These are phyloP conservation scores for Tachina fera DNA, from an alignment of 2,888 invertebrate genomes.

Conservation along the genomic window DNA sequence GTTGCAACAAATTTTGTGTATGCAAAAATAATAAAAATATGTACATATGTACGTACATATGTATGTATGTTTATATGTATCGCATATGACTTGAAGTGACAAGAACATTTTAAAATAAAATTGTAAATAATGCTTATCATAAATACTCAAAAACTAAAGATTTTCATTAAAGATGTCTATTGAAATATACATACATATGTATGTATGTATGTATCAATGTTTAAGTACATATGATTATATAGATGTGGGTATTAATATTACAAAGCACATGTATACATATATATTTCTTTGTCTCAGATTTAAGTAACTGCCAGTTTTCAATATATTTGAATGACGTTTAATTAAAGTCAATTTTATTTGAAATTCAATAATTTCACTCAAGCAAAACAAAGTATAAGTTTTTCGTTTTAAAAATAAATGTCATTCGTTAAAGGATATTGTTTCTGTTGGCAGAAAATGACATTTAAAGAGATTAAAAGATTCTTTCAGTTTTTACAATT, in stretches of 20 bases:
- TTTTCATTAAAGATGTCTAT: not conserved
- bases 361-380: constrained; percentile 33
- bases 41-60: no score
- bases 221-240: no score
- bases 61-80: not conserved
- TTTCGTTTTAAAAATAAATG: not conserved
- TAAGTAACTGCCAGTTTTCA: constrained; percentile 45
- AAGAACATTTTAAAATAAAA: constrained; percentile 13
- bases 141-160: constrained; percentile 24
- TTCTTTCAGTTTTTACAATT: not conserved
- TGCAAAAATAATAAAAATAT: constrained; percentile 34
- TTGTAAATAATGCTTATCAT: constrained; percentile 40
- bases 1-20: constrained; percentile 55
- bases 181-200: not conserved
- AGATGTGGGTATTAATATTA: no score
- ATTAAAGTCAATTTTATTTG: constrained; percentile 55
- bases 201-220: not conserved
- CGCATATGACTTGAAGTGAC: constrained; percentile 9
- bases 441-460: constrained; percentile 1
- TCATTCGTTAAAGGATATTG: constrained; percentile 28
- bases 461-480: constrained; percentile 4
- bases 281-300: no score
- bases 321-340: constrained; percentile 57
- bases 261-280: no score
- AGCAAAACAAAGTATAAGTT: constrained; percentile 5